phyloP scores from a whole-genome alignment of 2,888 invertebrate genomes.

The Microctonus hyperodae region DNA sequence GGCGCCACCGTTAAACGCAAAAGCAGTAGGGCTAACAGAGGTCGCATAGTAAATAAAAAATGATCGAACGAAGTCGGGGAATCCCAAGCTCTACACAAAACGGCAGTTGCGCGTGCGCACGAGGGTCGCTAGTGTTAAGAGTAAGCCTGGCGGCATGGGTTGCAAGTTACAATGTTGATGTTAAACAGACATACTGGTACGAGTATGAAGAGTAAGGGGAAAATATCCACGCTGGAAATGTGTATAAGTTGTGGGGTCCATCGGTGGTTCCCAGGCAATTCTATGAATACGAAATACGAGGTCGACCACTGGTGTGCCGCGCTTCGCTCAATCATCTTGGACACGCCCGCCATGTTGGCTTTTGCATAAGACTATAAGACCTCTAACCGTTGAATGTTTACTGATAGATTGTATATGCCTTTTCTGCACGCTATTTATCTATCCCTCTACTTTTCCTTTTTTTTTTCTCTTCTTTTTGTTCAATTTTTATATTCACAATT shows the following conservation, averaged over 20 bases:
- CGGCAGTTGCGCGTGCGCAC: neutral
- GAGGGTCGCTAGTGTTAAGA: constrained; percentile 5
- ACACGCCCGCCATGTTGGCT: constrained; percentile 57
- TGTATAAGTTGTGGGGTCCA: neutral
- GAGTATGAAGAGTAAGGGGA: too few relatives aligned
- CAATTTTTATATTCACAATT: neutral
- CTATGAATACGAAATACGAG: constrained; percentile 60
- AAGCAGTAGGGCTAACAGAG: constrained; percentile 8
- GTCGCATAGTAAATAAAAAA: neutral
- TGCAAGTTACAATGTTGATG: constrained; percentile 4
- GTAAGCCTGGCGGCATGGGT: constrained; percentile 6
- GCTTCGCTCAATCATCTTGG: constrained; percentile 56
- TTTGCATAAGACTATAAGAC: constrained; percentile 45
- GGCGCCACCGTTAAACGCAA: neutral
- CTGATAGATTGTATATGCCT: neutral
- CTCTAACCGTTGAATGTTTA: constrained; percentile 31
- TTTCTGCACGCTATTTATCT: neutral
- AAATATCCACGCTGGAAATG: neutral
- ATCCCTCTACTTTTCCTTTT: too few relatives aligned
- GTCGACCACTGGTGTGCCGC: constrained; percentile 44
- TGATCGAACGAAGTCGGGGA: neutral
- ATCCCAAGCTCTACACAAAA: neutral
- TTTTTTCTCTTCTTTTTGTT: neutral
- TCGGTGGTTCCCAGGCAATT: constrained; percentile 50
- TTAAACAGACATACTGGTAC: neutral